phyloP scores from a whole-genome alignment of 2,888 invertebrate species.

The Cephalotes varians region DNA sequence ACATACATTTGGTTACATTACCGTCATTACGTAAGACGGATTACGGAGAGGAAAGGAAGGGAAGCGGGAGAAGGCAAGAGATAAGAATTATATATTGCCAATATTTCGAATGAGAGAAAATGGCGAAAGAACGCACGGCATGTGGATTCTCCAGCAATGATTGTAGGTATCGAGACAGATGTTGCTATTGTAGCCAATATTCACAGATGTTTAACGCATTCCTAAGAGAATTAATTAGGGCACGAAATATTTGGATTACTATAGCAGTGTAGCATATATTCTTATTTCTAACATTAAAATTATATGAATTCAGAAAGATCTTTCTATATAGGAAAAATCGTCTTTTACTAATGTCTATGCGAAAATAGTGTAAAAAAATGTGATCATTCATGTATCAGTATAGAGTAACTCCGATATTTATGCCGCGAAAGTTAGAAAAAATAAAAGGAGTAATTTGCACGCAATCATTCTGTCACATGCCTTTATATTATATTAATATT shows the following conservation, averaged over 20 bases:
- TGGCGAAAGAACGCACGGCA: slow-evolving; percentile 5
- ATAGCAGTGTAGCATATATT: neutral
- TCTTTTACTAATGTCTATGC: neutral
- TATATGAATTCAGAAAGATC: neutral
- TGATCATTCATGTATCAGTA: neutral
- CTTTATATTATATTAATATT: too few relatives aligned
- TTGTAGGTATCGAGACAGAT: neutral
- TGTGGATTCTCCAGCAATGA: neutral
- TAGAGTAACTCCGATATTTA: too few relatives aligned
- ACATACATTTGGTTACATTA: slow-evolving; percentile 85
- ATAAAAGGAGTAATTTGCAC: too few relatives aligned
- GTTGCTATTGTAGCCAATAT: neutral
- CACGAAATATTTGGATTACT: neutral
- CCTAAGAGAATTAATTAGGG: neutral
- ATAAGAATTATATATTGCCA: slow-evolving; percentile 63
- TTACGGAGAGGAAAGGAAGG: slow-evolving; percentile 78
- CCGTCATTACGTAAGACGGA: slow-evolving; percentile 81
- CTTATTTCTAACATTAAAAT: neutral
- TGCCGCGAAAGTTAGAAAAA: too few relatives aligned
- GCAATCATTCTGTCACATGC: too few relatives aligned
- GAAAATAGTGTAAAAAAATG: neutral
- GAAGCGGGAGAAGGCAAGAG: slow-evolving; percentile 42
- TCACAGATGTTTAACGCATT: neutral
- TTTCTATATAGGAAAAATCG: neutral
- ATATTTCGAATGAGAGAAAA: slow-evolving; percentile 61